Conservation (phyloP, 2,888 invertebrate genomes). For the Megamerina dolium region DNA sequence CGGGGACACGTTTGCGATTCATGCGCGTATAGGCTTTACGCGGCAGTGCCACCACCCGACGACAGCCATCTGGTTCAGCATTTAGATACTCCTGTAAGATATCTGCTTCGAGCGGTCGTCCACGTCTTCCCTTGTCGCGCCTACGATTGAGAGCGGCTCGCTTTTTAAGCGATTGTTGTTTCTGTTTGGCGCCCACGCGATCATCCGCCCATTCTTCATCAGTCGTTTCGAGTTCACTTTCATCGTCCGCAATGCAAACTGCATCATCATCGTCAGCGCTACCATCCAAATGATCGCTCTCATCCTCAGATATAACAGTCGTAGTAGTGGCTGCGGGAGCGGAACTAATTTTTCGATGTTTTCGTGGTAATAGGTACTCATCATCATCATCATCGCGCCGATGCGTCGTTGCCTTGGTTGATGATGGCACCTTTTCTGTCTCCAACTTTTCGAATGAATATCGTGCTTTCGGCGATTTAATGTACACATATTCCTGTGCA, state of each 20-base stretch:
- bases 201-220: too few species aligned
- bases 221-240: too few species aligned
- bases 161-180: too few species aligned
- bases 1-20: constrained; percentile 30
- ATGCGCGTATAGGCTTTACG: constrained; percentile 26
- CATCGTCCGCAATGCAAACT: too few species aligned
- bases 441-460: constrained; percentile 43
- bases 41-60: constrained; percentile 36
- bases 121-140: background rate
- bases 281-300: too few species aligned
- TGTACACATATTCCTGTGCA: constrained; percentile 1
- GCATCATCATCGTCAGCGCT: too few species aligned
- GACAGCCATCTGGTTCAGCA: constrained; percentile 22
- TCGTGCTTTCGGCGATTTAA: constrained; percentile 24
- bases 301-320: too few species aligned
- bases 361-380: too few species aligned
- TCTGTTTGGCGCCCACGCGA: too few species aligned
- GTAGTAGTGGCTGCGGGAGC: too few species aligned
- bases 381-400: background rate
- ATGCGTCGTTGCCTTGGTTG: background rate
- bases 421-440: constrained; percentile 14
- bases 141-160: background rate
- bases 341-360: too few species aligned
- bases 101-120: constrained; percentile 13
- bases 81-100: constrained; percentile 16